Evolutionary conservation across 2,888 invertebrate species (phyloP), one percentile per base, ranked within the genome.

Genomic region (Gortyna flavago): DNA sequence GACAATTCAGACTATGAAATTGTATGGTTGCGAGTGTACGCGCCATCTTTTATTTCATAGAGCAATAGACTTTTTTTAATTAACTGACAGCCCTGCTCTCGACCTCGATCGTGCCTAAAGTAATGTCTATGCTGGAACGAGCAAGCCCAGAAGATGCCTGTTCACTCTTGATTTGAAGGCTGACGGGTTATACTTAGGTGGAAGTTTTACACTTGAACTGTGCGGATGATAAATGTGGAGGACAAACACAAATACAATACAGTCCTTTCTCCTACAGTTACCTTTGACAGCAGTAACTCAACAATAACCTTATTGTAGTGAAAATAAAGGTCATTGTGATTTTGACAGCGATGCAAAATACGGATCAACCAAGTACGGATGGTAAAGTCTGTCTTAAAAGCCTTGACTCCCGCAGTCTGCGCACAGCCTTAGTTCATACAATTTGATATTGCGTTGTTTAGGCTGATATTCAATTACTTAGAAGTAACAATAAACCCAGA

Each of bases 381-480:
- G 2, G 11, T 13, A 25, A 32, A 32, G 0, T 41, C 18, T 41
- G 13, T 5, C 2, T 29, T 1, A n/a, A 32, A 54, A n/a, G 4
- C 16, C 7, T 38, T 48, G 18, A 38, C 13, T 29, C 32, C 4
- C 18, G 18, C 9, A 35, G 13, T 62, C 29, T 44, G n/a, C 5
- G 16, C 29, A 38, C 16, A 74, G 62, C 35, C 29, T 65, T 35
- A 70, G 18, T 80, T 68, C 13, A 70, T 59, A 68, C 32, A 69
- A 66, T 80, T 70, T 38, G 21, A 72, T 64, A 48, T 68, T 32
- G 25, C 41, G 25, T 68, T 80, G 32, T 65, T 61, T 35, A 38
- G 35, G 44, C 67, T 61, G 59, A 71, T 85, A 64, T 72, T 85
- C 44, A 82, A 85, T 83, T 85, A 82, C 72, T n/a, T 54, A 54